Percentiles rank a stretch among this genome's conserved stretches.
phyloP scores from a whole-genome alignment of 92 coral and sea anemone species.

The Paragorgia papillata region DNA sequence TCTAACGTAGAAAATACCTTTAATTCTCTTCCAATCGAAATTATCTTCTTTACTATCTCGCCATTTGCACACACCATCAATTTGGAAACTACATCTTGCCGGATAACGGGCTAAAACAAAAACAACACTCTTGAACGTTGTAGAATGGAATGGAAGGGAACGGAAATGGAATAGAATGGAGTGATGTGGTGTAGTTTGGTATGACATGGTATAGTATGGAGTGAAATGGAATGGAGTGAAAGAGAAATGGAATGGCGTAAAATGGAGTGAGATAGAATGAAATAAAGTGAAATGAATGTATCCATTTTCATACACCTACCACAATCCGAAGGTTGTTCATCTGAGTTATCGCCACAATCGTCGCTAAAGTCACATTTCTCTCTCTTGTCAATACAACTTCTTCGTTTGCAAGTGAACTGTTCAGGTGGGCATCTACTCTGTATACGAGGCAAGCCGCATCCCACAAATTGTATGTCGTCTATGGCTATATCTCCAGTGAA shows the following conservation, averaged over 20 bases:
- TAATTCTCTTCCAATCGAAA: conserved; percentile 88
- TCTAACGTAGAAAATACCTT: conserved; percentile 52
- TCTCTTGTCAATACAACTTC: conserved; percentile 69
- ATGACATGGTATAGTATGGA: background rate
- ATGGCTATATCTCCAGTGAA: conserved; percentile 91
- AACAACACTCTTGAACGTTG: background rate
- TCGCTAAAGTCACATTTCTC: conserved; percentile 88
- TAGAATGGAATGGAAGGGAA: no score
- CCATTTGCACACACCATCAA: conserved; percentile 85
- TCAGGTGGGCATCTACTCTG: conserved; percentile 28
- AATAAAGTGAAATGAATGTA: background rate
- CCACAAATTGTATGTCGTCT: conserved; percentile 85
- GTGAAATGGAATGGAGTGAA: background rate
- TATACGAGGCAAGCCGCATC: conserved; percentile 67
- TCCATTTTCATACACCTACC: conserved; percentile 53
- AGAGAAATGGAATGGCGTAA: background rate
- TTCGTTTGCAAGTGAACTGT: conserved; percentile 68
- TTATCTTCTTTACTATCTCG: conserved; percentile 84
- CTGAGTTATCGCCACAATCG: conserved; percentile 93
- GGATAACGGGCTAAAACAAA: conserved; percentile 57
- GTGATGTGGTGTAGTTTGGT: background rate
- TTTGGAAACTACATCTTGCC: conserved; percentile 77
- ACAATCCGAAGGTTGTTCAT: conserved; percentile 64
- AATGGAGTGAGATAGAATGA: no score
- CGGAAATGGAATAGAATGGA: background rate